Base-by-base conservation (phyloP, 2,797 vertebrate genomes). In the Enteromius radiatus region DNA sequence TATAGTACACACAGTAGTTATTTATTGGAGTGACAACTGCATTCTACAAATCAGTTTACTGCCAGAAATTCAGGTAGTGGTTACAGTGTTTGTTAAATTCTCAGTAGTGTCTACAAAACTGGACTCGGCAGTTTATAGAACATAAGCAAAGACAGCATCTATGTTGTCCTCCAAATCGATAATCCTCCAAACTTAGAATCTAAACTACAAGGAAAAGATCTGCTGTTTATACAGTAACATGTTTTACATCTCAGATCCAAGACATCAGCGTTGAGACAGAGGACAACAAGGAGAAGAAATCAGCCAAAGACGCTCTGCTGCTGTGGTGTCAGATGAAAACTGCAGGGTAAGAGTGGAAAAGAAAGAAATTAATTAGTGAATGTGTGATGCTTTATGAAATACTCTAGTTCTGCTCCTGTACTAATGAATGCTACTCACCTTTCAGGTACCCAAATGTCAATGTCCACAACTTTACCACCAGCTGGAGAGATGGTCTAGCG, bases 311-410 rank as follows among this genome's bases (percentile, higher is more conserved):
- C 1, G 97, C 97, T 3, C 93, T 98, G 86, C 93, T 98, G 85
- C 94, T 98, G 69, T 98, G 97, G 97, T 98, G 97, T 90, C 97
- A 98, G 92, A 98, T 98, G 97, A 98, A 99, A 91, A 98, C 97
- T 0, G 97, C 97, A 0, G 97, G 97, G 97, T 97, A 83, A 93
- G 89, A 26, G 33, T 41, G 87, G 85, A 84, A 78, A n/a, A 63
- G 64, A 69, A 45, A 82, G 10, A 19, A 86, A 43, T 11, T 0
- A 63, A 52, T 2, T 28, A n/a, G 14, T 75, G 49, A 61, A 11
- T 59, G 28, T 28, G 2, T 21, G 11, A 41, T 43, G 23, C 23
- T 26, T 28, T n/a, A 43, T 43, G 23, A n/a, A 38, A 63, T 26
- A 63, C 41, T 15, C 52, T 49, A 79, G n/a, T 59, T 36, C 26